These are phyloP conservation scores for Formicarius rufipectus DNA, from an alignment of 2,113 vertebrate species.

Conservation along the genomic window DNA sequence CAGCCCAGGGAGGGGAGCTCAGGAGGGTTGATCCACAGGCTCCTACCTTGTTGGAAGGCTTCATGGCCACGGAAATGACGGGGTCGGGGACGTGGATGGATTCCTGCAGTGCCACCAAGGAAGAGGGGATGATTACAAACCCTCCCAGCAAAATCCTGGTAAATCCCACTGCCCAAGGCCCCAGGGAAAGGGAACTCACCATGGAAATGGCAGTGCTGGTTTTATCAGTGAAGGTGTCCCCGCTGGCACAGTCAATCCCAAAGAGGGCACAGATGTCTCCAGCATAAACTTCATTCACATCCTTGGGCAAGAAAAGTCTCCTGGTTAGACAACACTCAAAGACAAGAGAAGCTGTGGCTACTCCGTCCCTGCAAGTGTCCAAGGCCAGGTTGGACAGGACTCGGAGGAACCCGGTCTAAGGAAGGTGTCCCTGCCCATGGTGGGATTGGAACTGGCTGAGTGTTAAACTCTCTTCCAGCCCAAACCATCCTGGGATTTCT, in stretches of 20 bases:
- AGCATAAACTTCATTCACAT: slow-evolving; percentile 88
- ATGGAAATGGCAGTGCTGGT: slow-evolving; percentile 83
- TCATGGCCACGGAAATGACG: slow-evolving; percentile 93
- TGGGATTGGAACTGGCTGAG: not conserved
- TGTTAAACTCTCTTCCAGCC: not conserved
- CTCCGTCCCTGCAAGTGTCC: not conserved
- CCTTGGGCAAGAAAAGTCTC: slow-evolving; percentile 69
- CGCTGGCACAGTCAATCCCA: slow-evolving; percentile 95
- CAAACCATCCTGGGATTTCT: not conserved
- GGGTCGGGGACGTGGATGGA: slow-evolving; percentile 95
- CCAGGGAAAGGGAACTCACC: slow-evolving; percentile 69
- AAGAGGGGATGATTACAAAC: not conserved
- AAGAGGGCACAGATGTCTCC: slow-evolving; percentile 97
- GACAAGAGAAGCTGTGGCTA: not conserved
- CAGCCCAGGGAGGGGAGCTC: not conserved
- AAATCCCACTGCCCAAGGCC: not conserved
- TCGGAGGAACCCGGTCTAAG: not conserved
- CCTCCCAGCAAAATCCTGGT: not conserved
- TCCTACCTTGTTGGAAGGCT: slow-evolving; percentile 89
- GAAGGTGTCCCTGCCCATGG: not conserved
- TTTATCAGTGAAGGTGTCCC: slow-evolving; percentile 91
- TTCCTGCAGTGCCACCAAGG: slow-evolving; percentile 77
- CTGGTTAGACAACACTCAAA: not conserved
- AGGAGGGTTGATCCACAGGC: not conserved
- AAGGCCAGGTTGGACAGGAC: not conserved